Percentiles rank a stretch among this genome's conserved stretches.
These are phyloP conservation scores for Phortica variegata DNA, from an alignment of 1,140 invertebrate species.

Conservation along the genomic window DNA sequence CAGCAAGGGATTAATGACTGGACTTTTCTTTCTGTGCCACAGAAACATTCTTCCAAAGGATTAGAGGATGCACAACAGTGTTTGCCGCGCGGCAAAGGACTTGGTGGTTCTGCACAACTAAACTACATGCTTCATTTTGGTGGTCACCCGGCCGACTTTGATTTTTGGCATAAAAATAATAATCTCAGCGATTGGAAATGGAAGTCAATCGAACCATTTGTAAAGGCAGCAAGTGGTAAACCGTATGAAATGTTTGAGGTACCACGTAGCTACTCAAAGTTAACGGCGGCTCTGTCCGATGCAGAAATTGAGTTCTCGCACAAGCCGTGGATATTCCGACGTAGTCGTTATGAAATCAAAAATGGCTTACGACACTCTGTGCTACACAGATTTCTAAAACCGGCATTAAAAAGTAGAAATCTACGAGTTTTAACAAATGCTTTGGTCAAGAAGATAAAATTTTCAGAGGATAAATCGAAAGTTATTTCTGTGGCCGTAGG, in stretches of 20 bases:
- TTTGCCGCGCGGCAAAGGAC: slow-evolving; percentile 67
- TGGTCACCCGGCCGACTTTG: slow-evolving; percentile 64
- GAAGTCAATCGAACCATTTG: slow-evolving; percentile 29
- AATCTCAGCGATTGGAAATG: slow-evolving; percentile 62
- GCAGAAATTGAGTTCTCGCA: slow-evolving; percentile 58
- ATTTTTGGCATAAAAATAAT: slow-evolving; percentile 58
- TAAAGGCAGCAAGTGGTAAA: slow-evolving; percentile 28
- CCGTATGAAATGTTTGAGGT: slow-evolving; percentile 28
- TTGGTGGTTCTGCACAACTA: slow-evolving; percentile 70
- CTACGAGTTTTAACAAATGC: slow-evolving; percentile 70
- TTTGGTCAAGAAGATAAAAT: slow-evolving; percentile 59
- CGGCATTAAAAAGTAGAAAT: slow-evolving; percentile 65
- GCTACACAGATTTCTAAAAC: slow-evolving; percentile 67
- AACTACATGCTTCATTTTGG: slow-evolving; percentile 70
- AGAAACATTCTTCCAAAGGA: slow-evolving; percentile 67
- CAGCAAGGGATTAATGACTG: slow-evolving; percentile 68
- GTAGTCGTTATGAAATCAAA: slow-evolving; percentile 62
- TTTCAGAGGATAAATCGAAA: slow-evolving; percentile 18
- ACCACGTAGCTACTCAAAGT: slow-evolving; percentile 37
- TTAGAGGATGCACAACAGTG: slow-evolving; percentile 63
- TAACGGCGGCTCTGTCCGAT: slow-evolving; percentile 59
- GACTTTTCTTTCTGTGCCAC: slow-evolving; percentile 64
- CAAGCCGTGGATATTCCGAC: slow-evolving; percentile 56
- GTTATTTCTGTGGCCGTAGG: slow-evolving; percentile 37
- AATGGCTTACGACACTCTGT: slow-evolving; percentile 71